These are phyloP conservation scores for Holothuria glaberrima DNA, from an alignment of 35 echinoderm and acorn worm genomes.

Conservation along the genomic window DNA sequence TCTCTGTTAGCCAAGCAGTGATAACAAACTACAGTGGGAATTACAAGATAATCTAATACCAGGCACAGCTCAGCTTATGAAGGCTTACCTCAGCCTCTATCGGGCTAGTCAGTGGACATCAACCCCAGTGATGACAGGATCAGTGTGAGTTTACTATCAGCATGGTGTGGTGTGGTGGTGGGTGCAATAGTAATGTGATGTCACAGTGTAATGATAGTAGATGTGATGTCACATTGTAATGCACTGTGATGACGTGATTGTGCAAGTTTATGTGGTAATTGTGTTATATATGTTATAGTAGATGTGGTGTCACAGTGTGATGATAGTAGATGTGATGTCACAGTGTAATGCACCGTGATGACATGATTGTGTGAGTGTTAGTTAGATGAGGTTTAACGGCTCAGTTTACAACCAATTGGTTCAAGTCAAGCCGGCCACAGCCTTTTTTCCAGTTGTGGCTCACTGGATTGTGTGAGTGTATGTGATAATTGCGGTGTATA, in stretches of 20 bases:
- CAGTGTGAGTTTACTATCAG: slow-evolving; percentile 84
- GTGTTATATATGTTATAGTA: background rate
- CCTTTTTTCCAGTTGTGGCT: no score
- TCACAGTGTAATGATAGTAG: background rate
- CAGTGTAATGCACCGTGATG: no score
- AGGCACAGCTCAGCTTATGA: slow-evolving; percentile 74
- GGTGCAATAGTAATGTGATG: no score
- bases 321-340: background rate
- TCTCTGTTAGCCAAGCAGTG: background rate
- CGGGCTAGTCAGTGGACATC: slow-evolving; percentile 63
- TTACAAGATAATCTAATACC: slow-evolving; percentile 71
- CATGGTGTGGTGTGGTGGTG: background rate
- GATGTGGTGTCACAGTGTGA: background rate
- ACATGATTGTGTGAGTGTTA: no score
- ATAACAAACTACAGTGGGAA: slow-evolving; percentile 10
- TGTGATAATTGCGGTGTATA: no score
- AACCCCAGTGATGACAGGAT: slow-evolving; percentile 61
- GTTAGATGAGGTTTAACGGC: no score
- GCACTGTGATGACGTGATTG: no score
- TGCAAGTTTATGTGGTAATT: background rate
- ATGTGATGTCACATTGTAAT: no score
- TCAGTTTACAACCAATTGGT: no score
- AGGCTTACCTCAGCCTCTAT: slow-evolving; percentile 77
- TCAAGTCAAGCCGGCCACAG: no score
- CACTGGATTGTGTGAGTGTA: no score